Evolutionary conservation across 2,797 vertebrate genomes (phyloP).

Genomic region (Gephyroberyx darwinii): DNA sequence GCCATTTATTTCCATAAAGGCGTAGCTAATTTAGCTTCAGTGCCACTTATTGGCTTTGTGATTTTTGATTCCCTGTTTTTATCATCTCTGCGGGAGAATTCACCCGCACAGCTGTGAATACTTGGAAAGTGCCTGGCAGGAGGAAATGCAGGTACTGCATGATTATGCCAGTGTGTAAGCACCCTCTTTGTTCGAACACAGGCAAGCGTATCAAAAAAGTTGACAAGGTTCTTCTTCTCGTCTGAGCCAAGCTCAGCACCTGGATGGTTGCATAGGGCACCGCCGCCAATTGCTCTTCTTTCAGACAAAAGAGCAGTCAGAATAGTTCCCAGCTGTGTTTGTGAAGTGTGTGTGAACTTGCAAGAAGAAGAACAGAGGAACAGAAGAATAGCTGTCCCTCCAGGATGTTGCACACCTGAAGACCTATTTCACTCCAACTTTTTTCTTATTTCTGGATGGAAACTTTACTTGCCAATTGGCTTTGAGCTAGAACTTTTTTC

Average conservation of each 20-base stretch:
- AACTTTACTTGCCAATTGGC: conserved; percentile 51
- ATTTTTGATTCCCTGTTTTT: conserved; percentile 72
- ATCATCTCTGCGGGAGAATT: conserved; percentile 70
- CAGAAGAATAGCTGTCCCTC: conserved; percentile 48
- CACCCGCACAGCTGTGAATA: conserved; percentile 75
- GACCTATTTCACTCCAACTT: conserved; percentile 55
- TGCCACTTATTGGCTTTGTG: conserved; percentile 71
- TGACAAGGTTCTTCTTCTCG: conserved; percentile 70
- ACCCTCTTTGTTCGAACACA: conserved; percentile 70
- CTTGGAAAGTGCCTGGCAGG: conserved; percentile 69
- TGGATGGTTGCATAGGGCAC: conserved; percentile 72
- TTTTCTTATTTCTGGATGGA: conserved; percentile 54
- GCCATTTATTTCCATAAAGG: conserved; percentile 77
- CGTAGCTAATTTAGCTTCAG: conserved; percentile 72
- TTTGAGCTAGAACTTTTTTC: conserved; percentile 20
- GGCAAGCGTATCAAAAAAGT: conserved; percentile 70
- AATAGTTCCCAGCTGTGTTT: conserved; percentile 63
- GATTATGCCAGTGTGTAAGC: conserved; percentile 72
- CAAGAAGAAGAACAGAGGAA: conserved; percentile 22
- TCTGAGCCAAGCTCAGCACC: conserved; percentile 72
- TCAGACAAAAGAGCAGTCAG: conserved; percentile 65
- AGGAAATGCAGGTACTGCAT: conserved; percentile 72
- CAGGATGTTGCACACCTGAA: conserved; percentile 53
- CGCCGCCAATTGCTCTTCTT: conserved; percentile 56
- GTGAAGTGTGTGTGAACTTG: conserved; percentile 54